A percentile compares a stretch with the other conserved stretches of the same genome.
These are phyloP conservation scores for Phyllotis vaccarum DNA, from an alignment of 2,797 vertebrate genomes.

Conservation along the genomic window DNA sequence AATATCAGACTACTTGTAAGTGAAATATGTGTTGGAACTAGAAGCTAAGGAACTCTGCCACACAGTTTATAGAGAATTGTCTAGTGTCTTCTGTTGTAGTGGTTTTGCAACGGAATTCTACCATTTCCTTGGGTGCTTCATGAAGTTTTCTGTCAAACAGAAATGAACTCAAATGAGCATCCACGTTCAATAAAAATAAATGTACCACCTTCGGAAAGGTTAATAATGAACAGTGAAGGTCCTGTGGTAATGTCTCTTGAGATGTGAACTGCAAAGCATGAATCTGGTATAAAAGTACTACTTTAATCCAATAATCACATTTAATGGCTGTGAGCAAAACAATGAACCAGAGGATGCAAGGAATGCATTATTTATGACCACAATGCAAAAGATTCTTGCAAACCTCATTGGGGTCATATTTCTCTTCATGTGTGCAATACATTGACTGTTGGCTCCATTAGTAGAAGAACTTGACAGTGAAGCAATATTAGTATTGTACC, in stretches of 20 bases:
- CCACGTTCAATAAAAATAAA: background rate
- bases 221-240: background rate
- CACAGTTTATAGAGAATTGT: background rate
- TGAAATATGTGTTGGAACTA: background rate
- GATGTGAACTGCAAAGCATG: background rate
- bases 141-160: background rate
- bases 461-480: background rate
- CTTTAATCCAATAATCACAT: background rate
- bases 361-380: background rate
- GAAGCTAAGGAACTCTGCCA: background rate
- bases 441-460: background rate
- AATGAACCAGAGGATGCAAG: background rate
- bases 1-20: background rate
- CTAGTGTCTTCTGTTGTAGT: background rate
- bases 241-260: background rate
- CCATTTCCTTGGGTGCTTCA: background rate
- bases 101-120: slow-evolving; percentile 4
- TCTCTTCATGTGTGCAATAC: background rate
- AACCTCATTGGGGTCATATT: background rate
- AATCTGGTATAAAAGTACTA: background rate
- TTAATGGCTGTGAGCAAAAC: background rate
- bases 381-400: background rate
- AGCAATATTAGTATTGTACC: background rate
- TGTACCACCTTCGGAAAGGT: background rate
- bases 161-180: background rate